phyloP scores from a whole-genome alignment of 1,140 invertebrate genomes.

The Hetaerina americana region DNA sequence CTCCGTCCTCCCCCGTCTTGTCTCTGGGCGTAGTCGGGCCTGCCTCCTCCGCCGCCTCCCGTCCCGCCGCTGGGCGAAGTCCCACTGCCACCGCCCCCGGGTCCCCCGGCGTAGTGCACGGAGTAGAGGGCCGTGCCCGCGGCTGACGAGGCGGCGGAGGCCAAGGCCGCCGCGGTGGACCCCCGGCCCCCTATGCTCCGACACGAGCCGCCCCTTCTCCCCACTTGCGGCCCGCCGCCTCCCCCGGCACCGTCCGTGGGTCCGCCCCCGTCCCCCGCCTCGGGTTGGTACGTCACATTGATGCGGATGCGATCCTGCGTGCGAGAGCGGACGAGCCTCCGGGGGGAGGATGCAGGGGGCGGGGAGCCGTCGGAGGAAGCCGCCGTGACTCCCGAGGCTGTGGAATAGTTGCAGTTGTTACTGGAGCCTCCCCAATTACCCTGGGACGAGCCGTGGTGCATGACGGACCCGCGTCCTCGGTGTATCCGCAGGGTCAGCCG shows the following conservation, averaged over 20 bases:
- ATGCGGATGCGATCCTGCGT: conserved; percentile 65
- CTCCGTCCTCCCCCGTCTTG: conserved; percentile 24
- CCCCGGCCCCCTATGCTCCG: not conserved
- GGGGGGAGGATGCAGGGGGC: not conserved
- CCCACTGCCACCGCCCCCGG: conserved; percentile 32
- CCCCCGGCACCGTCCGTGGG: no score
- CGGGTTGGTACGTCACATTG: conserved; percentile 57
- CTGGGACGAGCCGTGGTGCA: conserved; percentile 33
- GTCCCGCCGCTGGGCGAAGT: conserved; percentile 1
- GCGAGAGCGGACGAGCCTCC: conserved; percentile 19
- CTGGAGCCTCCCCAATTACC: conserved; percentile 47
- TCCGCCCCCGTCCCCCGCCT: not conserved
- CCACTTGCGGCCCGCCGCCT: not conserved
- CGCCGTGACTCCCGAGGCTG: not conserved
- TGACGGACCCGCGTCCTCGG: conserved; percentile 51
- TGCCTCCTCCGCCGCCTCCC: conserved; percentile 8
- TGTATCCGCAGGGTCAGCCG: conserved; percentile 84
- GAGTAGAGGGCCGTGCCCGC: conserved; percentile 31
- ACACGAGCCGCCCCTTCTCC: not conserved
- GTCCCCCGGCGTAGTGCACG: conserved; percentile 41
- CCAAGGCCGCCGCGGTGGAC: conserved; percentile 5
- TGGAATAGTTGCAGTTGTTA: conserved; percentile 6
- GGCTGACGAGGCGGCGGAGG: conserved; percentile 25
- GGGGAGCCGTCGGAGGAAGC: not conserved
- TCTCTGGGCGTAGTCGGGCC: conserved; percentile 27